Percentiles rank a stretch among this genome's conserved stretches.
phyloP scores from a whole-genome alignment of 2,888 invertebrate genomes.

The Zygogramma bicolorata region DNA sequence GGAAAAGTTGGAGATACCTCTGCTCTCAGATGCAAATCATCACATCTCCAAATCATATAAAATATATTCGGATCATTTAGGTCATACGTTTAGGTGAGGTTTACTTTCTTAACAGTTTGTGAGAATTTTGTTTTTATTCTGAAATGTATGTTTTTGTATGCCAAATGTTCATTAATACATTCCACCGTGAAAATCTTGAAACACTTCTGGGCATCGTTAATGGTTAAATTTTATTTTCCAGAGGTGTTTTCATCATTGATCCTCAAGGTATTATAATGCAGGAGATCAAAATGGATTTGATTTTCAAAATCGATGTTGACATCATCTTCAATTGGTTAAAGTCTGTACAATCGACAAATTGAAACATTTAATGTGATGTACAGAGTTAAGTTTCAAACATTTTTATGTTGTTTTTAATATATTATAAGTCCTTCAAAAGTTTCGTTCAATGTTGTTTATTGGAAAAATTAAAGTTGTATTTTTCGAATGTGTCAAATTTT shows the following conservation, averaged over 20 bases:
- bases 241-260: constrained; percentile 10
- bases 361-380: background rate
- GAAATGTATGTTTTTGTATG: too few relatives aligned
- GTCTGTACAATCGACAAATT: background rate
- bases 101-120: background rate
- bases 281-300: background rate
- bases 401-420: background rate
- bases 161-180: too few relatives aligned
- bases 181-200: too few relatives aligned
- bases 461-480: too few relatives aligned
- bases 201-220: too few relatives aligned
- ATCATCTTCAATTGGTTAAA: background rate
- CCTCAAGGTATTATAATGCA: background rate
- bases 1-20: constrained; percentile 87
- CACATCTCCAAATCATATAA: constrained; percentile 94
- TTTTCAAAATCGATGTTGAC: background rate
- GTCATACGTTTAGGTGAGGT: constrained; percentile 83
- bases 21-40: constrained; percentile 92
- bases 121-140: background rate
- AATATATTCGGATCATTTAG: constrained; percentile 90
- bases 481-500: too few relatives aligned
- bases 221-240: background rate
- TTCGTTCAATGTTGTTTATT: too few relatives aligned
- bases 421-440: too few relatives aligned
- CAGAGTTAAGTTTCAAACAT: background rate